A percentile compares a stretch with the other conserved stretches of the same genome.
Evolutionary conservation across 2,888 invertebrate genomes (phyloP).

Genomic region (Ecliptopera silaceata): DNA sequence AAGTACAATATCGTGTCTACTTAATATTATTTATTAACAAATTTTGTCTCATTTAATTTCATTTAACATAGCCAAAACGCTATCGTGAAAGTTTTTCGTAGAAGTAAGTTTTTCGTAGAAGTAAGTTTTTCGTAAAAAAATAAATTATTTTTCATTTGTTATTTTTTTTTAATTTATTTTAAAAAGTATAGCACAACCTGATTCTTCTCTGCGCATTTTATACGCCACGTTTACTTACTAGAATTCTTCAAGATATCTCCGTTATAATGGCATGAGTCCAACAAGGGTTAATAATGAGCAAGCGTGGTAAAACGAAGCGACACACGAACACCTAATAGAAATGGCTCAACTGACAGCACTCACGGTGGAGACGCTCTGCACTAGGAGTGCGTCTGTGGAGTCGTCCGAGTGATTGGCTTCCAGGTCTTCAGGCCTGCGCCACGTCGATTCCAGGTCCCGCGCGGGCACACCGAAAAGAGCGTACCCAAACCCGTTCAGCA

Average conservation of each 20-base stretch:
- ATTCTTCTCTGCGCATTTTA: too few relatives aligned
- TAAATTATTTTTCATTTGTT: too few relatives aligned
- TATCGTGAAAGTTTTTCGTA: too few relatives aligned
- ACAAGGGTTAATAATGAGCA: slow-evolving; percentile 29
- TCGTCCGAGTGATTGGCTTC: slow-evolving; percentile 74
- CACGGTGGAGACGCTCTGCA: slow-evolving; percentile 84
- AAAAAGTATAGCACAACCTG: too few relatives aligned
- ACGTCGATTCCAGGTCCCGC: slow-evolving; percentile 87
- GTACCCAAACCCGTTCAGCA: slow-evolving; percentile 92
- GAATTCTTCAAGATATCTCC: background rate
- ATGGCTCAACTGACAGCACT: slow-evolving; percentile 78
- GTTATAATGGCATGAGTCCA: slow-evolving; percentile 14
- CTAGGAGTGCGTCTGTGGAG: slow-evolving; percentile 79
- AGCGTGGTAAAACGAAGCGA: slow-evolving; percentile 33
- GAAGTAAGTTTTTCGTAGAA: too few relatives aligned
- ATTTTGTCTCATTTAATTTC: too few relatives aligned
- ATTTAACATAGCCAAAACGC: too few relatives aligned
- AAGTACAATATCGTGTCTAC: too few relatives aligned
- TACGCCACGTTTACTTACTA: too few relatives aligned
- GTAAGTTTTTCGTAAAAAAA: too few relatives aligned
- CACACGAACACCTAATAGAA: slow-evolving; percentile 52
- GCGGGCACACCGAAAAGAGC: slow-evolving; percentile 90
- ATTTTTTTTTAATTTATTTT: too few relatives aligned
- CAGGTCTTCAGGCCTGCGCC: slow-evolving; percentile 85
- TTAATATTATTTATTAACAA: too few relatives aligned